Base-by-base conservation (phyloP, 2,888 invertebrate species). In the Eledone cirrhosa region DNA sequence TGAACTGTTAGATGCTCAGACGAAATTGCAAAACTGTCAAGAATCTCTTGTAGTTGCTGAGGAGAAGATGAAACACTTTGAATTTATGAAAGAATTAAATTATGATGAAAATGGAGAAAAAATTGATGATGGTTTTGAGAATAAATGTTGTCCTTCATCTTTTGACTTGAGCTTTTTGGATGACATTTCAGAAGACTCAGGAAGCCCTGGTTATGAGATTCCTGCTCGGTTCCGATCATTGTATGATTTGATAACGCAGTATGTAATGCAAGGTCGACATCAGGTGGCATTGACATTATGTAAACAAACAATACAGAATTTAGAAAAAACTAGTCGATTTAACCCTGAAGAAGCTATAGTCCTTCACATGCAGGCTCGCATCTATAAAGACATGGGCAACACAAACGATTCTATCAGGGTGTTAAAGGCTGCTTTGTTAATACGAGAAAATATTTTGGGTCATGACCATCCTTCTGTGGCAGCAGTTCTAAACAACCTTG, bases 301-400 rank as follows among this genome's bases (percentile, higher is more conserved):
- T 24, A 72, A 72, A 31, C 72, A 72, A 41, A 72, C 33, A 31
- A 72, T 72, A n/a, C 72, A 72, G 41, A 72, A 72, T 72, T 41
- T 72, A 41, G 72, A 72, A 14, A 72, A 72, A 41, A 72, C 72
- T 2, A 8, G 72, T 22, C 72, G n/a, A 22, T 72, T 41, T 24
- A 72, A 72, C 41, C 72, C 72, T 22, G 72, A 72, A 13, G 72
- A 72, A 24, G 72, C 72, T 13, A 72, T 72, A 11, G 72, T 72
- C 41, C 72, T 72, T 4, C 72, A 72, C 7, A 72, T 72, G 72
- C 72, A 72, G 72, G 72, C 72, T 33, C 72, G 72, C 72, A 72
- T 72, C 24, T 72, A 72, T 41, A 72, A 72, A 29, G 72, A 72
- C 19, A 72, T 72, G 72, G 72, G 72, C 41, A 72, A 72, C 72